A percentile compares a stretch with the other conserved stretches of the same genome.
phyloP scores from a whole-genome alignment of 2,888 invertebrate species.

The Drosophila mayaguana region DNA sequence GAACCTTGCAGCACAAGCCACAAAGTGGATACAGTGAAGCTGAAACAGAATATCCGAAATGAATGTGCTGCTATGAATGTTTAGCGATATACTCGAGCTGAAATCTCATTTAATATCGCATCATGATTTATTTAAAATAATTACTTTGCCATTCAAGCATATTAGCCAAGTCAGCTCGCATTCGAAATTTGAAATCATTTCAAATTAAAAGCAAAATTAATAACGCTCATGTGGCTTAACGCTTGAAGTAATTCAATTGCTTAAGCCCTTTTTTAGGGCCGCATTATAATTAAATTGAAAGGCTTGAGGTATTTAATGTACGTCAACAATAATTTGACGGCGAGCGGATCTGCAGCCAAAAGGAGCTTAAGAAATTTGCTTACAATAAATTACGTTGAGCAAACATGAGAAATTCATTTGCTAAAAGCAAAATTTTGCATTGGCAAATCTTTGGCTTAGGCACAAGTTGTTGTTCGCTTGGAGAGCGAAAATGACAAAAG shows the following conservation, averaged over 20 bases:
- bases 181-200: slow-evolving; percentile 17
- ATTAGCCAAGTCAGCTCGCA: background rate
- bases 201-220: slow-evolving; percentile 26
- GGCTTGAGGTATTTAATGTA: slow-evolving; percentile 49
- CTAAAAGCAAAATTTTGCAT: slow-evolving; percentile 26
- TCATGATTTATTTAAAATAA: slow-evolving; percentile 4
- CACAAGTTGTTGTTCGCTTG: slow-evolving; percentile 20
- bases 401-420: slow-evolving; percentile 31
- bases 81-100: background rate
- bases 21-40: slow-evolving; percentile 15
- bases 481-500: slow-evolving; percentile 42
- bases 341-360: slow-evolving; percentile 13
- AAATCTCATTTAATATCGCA: background rate
- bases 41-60: slow-evolving; percentile 14
- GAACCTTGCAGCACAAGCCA: slow-evolving; percentile 7
- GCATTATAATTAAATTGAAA: slow-evolving; percentile 50
- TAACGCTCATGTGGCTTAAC: slow-evolving; percentile 31
- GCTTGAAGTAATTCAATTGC: slow-evolving; percentile 47
- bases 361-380: slow-evolving; percentile 31
- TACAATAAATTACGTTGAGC: slow-evolving; percentile 38
- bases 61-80: background rate
- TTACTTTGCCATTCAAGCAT: slow-evolving; percentile 1
- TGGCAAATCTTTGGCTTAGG: slow-evolving; percentile 43
- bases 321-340: slow-evolving; percentile 39
- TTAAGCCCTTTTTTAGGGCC: slow-evolving; percentile 25